A percentile compares a stretch with the other conserved stretches of the same genome.
Evolutionary conservation across 2,888 invertebrate species (phyloP).

Genomic region (Acronicta leporina): DNA sequence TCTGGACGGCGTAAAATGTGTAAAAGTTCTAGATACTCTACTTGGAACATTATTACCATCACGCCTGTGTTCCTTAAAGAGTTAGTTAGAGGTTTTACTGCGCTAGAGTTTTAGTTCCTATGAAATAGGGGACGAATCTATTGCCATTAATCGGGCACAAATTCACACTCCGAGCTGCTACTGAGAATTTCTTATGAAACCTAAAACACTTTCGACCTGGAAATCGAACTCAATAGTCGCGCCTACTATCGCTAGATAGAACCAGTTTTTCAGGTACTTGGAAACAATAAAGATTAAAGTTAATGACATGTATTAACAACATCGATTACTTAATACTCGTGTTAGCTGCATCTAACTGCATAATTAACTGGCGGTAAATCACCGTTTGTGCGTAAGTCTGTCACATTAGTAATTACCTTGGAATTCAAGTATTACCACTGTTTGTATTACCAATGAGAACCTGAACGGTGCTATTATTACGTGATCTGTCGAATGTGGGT

Average conservation of each 20-base stretch:
- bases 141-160: no score
- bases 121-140: no score
- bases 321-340: constrained; percentile 28
- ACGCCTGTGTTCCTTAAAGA: no score
- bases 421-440: constrained; percentile 26
- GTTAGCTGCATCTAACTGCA: constrained; percentile 20
- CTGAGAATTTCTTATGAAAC: no score
- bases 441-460: constrained; percentile 20
- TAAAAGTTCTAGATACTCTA: no score
- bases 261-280: background rate
- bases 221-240: no score
- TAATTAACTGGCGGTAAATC: constrained; percentile 31
- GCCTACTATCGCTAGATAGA: no score
- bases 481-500: constrained; percentile 22
- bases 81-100: no score
- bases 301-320: constrained; percentile 7
- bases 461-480: constrained; percentile 15
- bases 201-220: no score
- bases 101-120: no score
- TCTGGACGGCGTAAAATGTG: background rate
- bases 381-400: constrained; percentile 35
- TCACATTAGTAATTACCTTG: constrained; percentile 48
- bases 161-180: no score
- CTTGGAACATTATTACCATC: no score
- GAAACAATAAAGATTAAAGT: constrained; percentile 20